Base-by-base conservation (phyloP, 37 sponge, comb jelly and placozoan genomes). In the Spongilla lacustris region DNA sequence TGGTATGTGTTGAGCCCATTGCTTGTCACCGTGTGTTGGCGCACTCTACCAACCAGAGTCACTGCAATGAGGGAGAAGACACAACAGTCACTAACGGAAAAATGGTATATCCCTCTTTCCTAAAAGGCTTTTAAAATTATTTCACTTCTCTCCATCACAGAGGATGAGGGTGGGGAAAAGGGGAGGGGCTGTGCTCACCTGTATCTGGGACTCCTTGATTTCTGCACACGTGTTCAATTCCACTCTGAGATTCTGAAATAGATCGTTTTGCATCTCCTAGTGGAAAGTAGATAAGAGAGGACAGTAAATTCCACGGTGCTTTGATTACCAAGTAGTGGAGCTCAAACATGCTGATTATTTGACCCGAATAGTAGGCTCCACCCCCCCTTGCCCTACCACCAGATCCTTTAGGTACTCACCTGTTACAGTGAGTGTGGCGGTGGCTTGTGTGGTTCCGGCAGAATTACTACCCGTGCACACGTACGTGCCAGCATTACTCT, bases 31-130 rank as follows among this genome's bases (percentile, higher is more conserved):
- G 5, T 74, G 5, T n/a, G 27, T 37, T 32, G 72, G 24, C 50
- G 72, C 19, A 83, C 74, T 49, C 74, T n/a, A 13, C 83, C 83
- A 24, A 83, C 58, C 29, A 83, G 17, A 26, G 83, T 73, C 50
- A 83, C 83, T 83, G 74, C 50, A 83, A 48, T 19, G 32, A 48
- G 49, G 19, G 22, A 73, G 14, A 27, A 41, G 28, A 29, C 22
- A 28, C 50, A 28, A 71, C 49, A 41, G 12, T 58, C 58, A 58
- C 58, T 17, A 58, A 58, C 19, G 21, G 58, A 58, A 58, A 58
- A 58, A 58, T 58, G 4, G 58, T 58, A 13, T 58, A 17, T 17
- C 58, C 58, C 19, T 58, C 58, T 1, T 1, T 10, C 14, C 14
- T 17, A 58, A 58, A 58, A 58, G 58, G 58, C 58, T 58, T 58